Conservation (phyloP, 2,888 invertebrate genomes). For the Branchipolynoe longqiensis region DNA sequence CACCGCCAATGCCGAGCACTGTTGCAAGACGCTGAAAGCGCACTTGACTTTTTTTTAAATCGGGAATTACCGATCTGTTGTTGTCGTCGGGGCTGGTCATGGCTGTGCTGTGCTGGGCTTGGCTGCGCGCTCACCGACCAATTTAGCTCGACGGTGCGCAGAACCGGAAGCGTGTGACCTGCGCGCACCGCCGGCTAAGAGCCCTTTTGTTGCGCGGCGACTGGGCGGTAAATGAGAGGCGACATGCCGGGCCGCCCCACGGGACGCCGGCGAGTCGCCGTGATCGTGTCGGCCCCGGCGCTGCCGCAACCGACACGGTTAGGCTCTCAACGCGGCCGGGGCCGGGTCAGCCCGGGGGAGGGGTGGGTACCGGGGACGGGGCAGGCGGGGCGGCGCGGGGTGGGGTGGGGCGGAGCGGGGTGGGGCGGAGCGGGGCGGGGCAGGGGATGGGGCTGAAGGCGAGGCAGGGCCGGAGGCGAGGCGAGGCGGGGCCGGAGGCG, state of each 20-base stretch:
- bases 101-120: not conserved
- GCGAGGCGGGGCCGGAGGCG: too few species aligned
- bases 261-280: conserved; percentile 27
- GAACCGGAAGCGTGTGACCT: conserved; percentile 32
- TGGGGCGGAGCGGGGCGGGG: not conserved
- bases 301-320: not conserved
- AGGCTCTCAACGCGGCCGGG: conserved; percentile 29
- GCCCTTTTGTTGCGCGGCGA: conserved; percentile 27
- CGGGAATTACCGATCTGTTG: too few species aligned
- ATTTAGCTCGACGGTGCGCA: conserved; percentile 11
- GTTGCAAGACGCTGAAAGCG: not conserved
- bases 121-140: not conserved
- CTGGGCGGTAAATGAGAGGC: conserved; percentile 25
- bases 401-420: not conserved
- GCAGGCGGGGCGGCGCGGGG: not conserved
- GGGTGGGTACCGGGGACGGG: not conserved
- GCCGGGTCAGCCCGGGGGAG: not conserved
- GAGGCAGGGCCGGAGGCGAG: not conserved
- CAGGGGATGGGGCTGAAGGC: not conserved
- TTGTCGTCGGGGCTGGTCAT: too few species aligned
- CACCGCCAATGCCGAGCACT: not conserved
- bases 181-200: conserved; percentile 17
- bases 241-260: conserved; percentile 6
- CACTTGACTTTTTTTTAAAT: not conserved
- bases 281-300: conserved; percentile 28